These are phyloP conservation scores for Bergia sp. DNA, from an alignment of 92 coral and sea anemone species.

Conservation along the genomic window DNA sequence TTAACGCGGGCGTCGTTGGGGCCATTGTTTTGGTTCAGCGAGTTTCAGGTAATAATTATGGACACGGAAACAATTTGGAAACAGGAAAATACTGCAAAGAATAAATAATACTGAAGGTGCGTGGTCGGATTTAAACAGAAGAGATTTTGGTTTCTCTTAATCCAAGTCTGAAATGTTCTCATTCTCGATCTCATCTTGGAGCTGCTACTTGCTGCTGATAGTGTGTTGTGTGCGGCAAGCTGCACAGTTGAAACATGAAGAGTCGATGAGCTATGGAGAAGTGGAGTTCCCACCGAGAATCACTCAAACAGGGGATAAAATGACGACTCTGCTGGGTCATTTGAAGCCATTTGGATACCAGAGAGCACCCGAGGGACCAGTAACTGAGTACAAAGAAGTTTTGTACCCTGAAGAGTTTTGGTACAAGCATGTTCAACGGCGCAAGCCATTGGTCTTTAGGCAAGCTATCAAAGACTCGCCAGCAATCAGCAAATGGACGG, in stretches of 20 bases:
- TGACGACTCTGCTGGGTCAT: conserved; percentile 67
- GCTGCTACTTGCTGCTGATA: background rate
- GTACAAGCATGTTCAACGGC: conserved; percentile 75
- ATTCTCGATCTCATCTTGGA: background rate
- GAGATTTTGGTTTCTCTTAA: background rate
- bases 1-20: background rate
- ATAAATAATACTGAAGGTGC: background rate
- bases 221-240: background rate
- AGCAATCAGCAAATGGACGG: conserved; percentile 81
- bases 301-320: background rate
- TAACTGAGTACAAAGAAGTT: conserved; percentile 70
- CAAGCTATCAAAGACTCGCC: conserved; percentile 83
- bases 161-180: background rate
- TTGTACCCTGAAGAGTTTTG: conserved; percentile 82
- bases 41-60: background rate
- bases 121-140: background rate
- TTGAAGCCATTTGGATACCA: conserved; percentile 86
- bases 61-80: background rate
- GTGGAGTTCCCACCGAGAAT: conserved; percentile 56
- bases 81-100: background rate
- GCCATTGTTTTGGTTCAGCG: no score
- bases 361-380: conserved; percentile 84
- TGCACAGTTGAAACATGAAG: background rate
- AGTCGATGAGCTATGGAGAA: background rate
- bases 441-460: conserved; percentile 83